phyloP scores from a whole-genome alignment of 2,113 vertebrate genomes.

The Entelurus aequoreus region DNA sequence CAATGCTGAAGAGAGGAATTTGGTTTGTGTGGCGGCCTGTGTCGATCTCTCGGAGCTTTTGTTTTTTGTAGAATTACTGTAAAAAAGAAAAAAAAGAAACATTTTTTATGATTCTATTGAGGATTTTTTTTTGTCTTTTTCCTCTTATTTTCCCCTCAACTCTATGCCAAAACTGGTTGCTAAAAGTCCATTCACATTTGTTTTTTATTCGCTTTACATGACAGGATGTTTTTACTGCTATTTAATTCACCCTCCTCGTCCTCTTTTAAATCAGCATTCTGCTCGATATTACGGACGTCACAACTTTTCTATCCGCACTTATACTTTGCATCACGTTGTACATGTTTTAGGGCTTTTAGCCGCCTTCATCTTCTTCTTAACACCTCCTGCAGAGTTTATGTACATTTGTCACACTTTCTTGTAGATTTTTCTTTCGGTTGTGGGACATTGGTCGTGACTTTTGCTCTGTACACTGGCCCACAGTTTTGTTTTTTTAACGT shows the following conservation, averaged over 20 bases:
- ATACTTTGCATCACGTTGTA: constrained; percentile 10
- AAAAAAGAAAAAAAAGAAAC: constrained; percentile 48
- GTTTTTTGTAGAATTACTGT: constrained; percentile 70
- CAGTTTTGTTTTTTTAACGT: constrained; percentile 39
- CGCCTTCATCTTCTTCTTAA: constrained; percentile 10
- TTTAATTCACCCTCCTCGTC: constrained; percentile 54
- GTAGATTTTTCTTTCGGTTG: constrained; percentile 22
- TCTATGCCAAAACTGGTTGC: constrained; percentile 62
- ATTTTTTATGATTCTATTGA: constrained; percentile 64
- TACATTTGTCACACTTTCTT: constrained; percentile 21
- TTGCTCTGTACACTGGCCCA: constrained; percentile 18
- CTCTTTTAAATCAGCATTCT: constrained; percentile 25
- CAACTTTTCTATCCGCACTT: constrained; percentile 1
- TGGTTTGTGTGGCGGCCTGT: constrained; percentile 38
- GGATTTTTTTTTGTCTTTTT: constrained; percentile 34
- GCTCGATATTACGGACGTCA: constrained; percentile 4
- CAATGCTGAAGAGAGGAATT: constrained; percentile 38
- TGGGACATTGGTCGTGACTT: constrained; percentile 1
- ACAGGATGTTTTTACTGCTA: constrained; percentile 58
- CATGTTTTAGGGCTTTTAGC: constrained; percentile 27
- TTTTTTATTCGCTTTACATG: constrained; percentile 59
- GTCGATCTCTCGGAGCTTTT: constrained; percentile 48
- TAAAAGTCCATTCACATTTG: constrained; percentile 44
- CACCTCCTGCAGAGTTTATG: constrained; percentile 25
- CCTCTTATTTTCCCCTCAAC: constrained; percentile 10